Conservation (phyloP, 2,797 vertebrate genomes). For the Parauchenoglanis ngamensis region DNA sequence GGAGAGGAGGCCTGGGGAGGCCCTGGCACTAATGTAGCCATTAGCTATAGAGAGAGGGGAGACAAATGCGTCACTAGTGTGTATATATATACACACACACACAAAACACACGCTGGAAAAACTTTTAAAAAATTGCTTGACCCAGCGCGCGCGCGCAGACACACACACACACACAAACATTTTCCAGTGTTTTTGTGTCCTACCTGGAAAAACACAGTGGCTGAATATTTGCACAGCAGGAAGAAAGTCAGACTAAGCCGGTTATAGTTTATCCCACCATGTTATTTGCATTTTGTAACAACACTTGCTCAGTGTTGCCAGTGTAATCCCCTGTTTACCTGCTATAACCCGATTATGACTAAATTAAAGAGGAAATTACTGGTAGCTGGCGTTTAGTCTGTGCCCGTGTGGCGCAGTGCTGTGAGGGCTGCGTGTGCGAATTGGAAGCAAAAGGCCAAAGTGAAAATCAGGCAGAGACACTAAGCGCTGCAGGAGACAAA, state of each 20-base stretch:
- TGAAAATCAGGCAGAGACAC: not conserved
- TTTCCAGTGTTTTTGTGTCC: conserved; percentile 13
- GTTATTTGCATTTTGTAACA: conserved; percentile 51
- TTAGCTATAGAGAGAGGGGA: conserved; percentile 76
- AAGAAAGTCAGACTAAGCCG: conserved; percentile 48
- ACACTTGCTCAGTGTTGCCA: conserved; percentile 43
- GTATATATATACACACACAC: not conserved
- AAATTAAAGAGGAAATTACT: conserved; percentile 52
- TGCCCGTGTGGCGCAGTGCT: not conserved
- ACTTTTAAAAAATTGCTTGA: not conserved
- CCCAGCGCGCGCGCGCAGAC: not conserved
- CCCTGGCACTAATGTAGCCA: conserved; percentile 92
- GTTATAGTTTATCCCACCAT: conserved; percentile 47
- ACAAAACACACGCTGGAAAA: conserved; percentile 29
- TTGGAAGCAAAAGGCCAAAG: not conserved
- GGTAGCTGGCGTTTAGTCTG: conserved; percentile 36
- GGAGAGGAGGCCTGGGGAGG: conserved; percentile 89
- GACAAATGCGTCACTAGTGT: conserved; percentile 46
- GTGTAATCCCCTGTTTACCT: conserved; percentile 49
- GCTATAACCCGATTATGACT: conserved; percentile 52
- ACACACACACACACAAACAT: not conserved
- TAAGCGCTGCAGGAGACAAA: not conserved
- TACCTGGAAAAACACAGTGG: conserved; percentile 40
- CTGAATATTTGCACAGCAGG: conserved; percentile 47
- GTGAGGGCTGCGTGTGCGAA: conserved; percentile 21